Evolutionary conservation across 2,113 vertebrate genomes (phyloP), one percentile per base, ranked within the genome.

Genomic region (Prietella phreatophila): DNA sequence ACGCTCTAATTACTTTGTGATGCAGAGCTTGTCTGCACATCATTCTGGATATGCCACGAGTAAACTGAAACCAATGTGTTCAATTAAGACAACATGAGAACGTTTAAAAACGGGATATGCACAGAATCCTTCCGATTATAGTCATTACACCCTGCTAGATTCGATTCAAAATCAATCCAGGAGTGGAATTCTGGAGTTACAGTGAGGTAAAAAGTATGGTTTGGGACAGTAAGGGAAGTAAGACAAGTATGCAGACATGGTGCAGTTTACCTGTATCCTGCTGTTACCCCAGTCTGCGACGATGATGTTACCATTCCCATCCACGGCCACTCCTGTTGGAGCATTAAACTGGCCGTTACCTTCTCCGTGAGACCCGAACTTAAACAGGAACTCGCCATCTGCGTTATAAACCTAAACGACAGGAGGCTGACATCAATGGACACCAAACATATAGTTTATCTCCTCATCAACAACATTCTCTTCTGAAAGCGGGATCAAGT

Each of bases 211-310:
- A 25, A 9, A 25, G 10, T 0, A 36, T n/a, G 73, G 5, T 27
- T 42, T 76, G 42, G 27, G 22, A 4, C 4, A 36, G 9, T 22
- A n/a, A 11, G 22, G 39, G 33, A 67, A 67, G 3, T 20, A 9
- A 22, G 30, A 75, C 19, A 22, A 22, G 36, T 39, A 33, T 0
- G 22, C 9, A 88, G 63, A 65, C 4, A 30, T 10, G 3, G 55
- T 83, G 60, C 10, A 25, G 33, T 89, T 82, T 87, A 98, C 98
- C 98, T 99, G 98, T 91, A 99, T 97, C 82, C 97, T 96, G 92
- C 98, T 99, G 92, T 99, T 99, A 69, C 98, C 98, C 98, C 98
- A 99, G 89, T 99, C 98, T 0, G 98, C 98, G 81, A 99, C 97
- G 0, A 99, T 99, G 90, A 99, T 99, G 92, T 99, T 99, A 61